Percentiles rank a stretch among this genome's conserved stretches.
Conservation (phyloP, 2,113 vertebrate species). For the Pholis gunnellus region DNA sequence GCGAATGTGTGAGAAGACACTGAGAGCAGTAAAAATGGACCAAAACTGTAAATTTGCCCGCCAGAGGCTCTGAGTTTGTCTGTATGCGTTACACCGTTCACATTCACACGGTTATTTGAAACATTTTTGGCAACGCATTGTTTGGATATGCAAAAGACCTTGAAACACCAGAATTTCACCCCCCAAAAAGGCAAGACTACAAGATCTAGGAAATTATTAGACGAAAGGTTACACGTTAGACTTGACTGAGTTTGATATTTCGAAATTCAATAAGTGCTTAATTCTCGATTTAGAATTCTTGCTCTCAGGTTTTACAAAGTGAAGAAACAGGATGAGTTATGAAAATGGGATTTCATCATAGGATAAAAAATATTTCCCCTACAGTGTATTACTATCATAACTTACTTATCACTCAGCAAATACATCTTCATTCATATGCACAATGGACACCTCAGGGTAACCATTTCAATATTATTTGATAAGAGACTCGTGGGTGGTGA, state of each 20-base stretch:
- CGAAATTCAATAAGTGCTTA: not conserved
- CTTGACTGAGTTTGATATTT: slow-evolving; percentile 21
- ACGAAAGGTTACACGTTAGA: slow-evolving; percentile 7
- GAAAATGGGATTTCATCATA: slow-evolving; percentile 54
- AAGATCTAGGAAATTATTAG: slow-evolving; percentile 22
- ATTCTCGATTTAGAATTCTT: slow-evolving; percentile 5
- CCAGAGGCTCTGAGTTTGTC: not conserved
- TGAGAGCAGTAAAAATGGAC: not conserved
- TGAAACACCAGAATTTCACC: not conserved
- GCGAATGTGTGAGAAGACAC: not conserved
- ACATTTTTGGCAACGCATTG: not conserved
- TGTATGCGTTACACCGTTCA: not conserved
- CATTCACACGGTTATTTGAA: not conserved
- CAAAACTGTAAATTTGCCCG: not conserved
- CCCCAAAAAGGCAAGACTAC: slow-evolving; percentile 1
- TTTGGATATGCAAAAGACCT: not conserved
- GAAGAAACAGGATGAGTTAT: slow-evolving; percentile 23
- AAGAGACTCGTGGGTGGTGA: slow-evolving; percentile 79
- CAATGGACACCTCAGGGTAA: slow-evolving; percentile 76
- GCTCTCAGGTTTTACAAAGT: slow-evolving; percentile 21
- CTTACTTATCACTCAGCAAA: slow-evolving; percentile 72
- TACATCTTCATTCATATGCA: slow-evolving; percentile 78
- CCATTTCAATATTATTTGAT: slow-evolving; percentile 82
- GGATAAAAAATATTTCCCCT: slow-evolving; percentile 42
- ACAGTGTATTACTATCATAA: slow-evolving; percentile 53